Evolutionary conservation across 2,888 invertebrate genomes (phyloP), one percentile per base, ranked within the genome.

Genomic region (Lithodes maja): DNA sequence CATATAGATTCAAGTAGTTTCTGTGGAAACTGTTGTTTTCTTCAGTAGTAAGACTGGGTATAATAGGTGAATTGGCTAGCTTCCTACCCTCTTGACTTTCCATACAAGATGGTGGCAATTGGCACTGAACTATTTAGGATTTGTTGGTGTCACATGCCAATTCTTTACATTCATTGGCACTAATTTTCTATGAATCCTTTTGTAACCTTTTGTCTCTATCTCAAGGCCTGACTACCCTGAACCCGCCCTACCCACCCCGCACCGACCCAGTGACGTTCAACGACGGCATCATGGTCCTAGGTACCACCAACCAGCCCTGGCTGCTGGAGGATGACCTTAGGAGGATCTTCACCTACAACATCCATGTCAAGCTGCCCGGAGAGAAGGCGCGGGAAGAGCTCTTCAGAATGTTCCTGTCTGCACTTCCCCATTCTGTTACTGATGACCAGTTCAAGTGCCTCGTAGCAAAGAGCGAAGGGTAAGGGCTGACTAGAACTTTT

Each of bases 401-500:
- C 80, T 87, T 89, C 53, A 86, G 91, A 78, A 90, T 89, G 89
- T 91, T 90, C 90, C 85, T 91, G 82, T 88, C 90, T 33, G 80
- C 83, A 33, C 83, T 89, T n/a, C 83, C 89, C 17, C 90, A 91
- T 77, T 86, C 86, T 15, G 83, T 91, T 55, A 90, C 78, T 33
- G 86, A 85, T 69, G 90, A 90, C 33, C 90, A 91, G 75, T 91
- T 90, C 83, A 90, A 90, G 77, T 91, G 91, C 69, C 87, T 91
- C 52, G 89, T 91, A 33, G 90, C 90, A 49, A 91, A 91, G 75
- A 91, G 90, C 50, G 91, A 91, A 87, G 91, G 91, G 91, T 91
- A 61, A 91, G 90, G 9, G 77, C 12, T 77, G 49, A 49, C 49
- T 2, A 77, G 1, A 33, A 17, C 50, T 9, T n/a, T 52, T 53